These are phyloP conservation scores for Mormyrus hasselquistii DNA, from an alignment of 2,797 vertebrate genomes.

Conservation along the genomic window DNA sequence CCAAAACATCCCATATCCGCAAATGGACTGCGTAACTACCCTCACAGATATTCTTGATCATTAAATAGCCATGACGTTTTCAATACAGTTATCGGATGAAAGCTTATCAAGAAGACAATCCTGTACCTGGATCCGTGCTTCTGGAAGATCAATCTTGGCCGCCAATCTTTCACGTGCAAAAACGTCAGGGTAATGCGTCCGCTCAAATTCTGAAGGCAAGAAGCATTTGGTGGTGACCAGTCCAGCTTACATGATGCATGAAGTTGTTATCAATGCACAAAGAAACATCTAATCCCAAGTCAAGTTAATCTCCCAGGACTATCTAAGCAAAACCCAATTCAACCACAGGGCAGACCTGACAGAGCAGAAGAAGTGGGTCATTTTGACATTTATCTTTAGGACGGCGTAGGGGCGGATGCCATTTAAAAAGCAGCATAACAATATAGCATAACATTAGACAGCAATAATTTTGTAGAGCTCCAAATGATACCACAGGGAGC, in stretches of 20 bases:
- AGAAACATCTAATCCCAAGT: background rate
- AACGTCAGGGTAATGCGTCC: constrained; percentile 81
- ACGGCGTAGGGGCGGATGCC: background rate
- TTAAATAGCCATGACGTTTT: background rate
- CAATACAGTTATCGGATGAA: background rate
- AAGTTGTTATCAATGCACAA: background rate
- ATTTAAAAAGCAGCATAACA: background rate
- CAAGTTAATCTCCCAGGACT: background rate
- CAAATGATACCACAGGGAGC: background rate
- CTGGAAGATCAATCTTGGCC: constrained; percentile 77
- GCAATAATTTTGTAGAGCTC: constrained; percentile 6
- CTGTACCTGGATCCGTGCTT: constrained; percentile 77
- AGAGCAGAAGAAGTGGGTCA: background rate
- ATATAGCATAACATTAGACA: background rate
- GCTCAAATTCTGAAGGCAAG: constrained; percentile 69
- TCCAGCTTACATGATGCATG: background rate
- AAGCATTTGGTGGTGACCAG: background rate
- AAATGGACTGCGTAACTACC: background rate
- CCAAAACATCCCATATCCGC: background rate
- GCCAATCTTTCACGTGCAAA: constrained; percentile 78
- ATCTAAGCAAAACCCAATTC: background rate
- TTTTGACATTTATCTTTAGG: background rate
- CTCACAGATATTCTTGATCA: background rate
- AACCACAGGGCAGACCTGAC: background rate
- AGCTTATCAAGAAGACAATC: background rate